Base-by-base conservation (phyloP, 2,797 vertebrate genomes). In the Argya squamiceps region DNA sequence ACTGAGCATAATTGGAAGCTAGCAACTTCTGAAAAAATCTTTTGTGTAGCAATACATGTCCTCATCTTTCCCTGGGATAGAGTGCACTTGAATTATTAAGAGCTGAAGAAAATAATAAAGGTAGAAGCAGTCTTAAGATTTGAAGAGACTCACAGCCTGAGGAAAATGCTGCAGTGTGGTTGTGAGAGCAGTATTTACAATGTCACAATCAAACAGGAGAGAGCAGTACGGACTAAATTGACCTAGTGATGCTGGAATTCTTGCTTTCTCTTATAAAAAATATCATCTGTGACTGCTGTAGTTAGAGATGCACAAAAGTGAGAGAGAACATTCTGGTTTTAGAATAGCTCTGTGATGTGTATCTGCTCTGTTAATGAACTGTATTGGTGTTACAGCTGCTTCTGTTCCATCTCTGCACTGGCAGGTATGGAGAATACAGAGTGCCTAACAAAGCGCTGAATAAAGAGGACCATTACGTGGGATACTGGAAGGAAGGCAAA, bases 401-500 rank as follows among this genome's bases (percentile, higher is more conserved):
- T 46, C 29, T 74, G 32, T 84, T 88, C 68, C 27, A 1, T 89
- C 55, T 84, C 52, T 52, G 75, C 37, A 6, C 91, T 96, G 96
- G 39, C 92, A 99, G 99, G 58, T 99, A 98, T 22, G 99, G 99
- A 37, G 99, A 99, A 88, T 99, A 99, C 74, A 95, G 98, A 59
- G 96, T 98, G 77, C 98, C 99, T 32, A 99, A 98, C 94, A 99
- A 99, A 98, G 95, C 88, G 1, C 50, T 99, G 58, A 98, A 98
- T 96, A 99, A 99, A 96, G 98, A 97, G 43, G 99, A 99, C 87
- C 98, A 98, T 85, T 99, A 99, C 23, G 98, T 99, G 71, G 99
- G 99, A 34, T 97, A 99, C 56, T 99, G 99, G 99, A 99, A 99
- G 90, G 99, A 99, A 43, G 99, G 99, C 77, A 99, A 98, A 97